phyloP scores from a whole-genome alignment of 2,797 vertebrate species.

The Brotula barbata region DNA sequence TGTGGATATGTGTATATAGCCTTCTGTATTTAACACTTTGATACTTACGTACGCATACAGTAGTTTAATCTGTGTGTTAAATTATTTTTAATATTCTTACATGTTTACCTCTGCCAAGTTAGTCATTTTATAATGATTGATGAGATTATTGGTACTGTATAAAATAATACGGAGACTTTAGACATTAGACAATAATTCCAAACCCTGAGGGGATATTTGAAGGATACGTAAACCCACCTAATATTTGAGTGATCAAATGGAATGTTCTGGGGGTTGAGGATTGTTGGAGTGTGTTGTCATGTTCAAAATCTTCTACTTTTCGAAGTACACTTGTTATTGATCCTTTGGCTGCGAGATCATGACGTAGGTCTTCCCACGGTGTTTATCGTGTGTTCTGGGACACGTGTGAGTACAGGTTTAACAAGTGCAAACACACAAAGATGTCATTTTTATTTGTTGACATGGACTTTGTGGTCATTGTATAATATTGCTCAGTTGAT shows the following conservation, averaged over 20 bases:
- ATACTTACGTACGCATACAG: conserved; percentile 29
- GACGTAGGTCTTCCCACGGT: background rate
- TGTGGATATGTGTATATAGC: conserved; percentile 66
- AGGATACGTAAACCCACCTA: too few relatives aligned
- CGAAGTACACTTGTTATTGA: too few relatives aligned
- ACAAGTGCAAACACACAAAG: background rate
- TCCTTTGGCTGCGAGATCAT: background rate
- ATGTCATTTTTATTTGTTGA: conserved; percentile 3
- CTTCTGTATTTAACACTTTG: conserved; percentile 40
- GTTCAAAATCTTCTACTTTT: too few relatives aligned
- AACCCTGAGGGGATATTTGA: too few relatives aligned
- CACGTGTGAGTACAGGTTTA: too few relatives aligned
- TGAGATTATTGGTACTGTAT: too few relatives aligned
- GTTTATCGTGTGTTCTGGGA: too few relatives aligned
- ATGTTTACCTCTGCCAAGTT: background rate
- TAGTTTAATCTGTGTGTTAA: conserved; percentile 33
- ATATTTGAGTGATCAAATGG: too few relatives aligned
- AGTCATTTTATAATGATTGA: background rate
- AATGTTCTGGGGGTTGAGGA: background rate
- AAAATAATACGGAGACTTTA: too few relatives aligned
- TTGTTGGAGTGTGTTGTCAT: too few relatives aligned
- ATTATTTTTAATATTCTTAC: conserved; percentile 19
- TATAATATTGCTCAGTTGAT: background rate
- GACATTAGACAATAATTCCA: too few relatives aligned
- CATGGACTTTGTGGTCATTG: background rate